Conservation (phyloP, 2,888 invertebrate species). For the Drosophila anceps region DNA sequence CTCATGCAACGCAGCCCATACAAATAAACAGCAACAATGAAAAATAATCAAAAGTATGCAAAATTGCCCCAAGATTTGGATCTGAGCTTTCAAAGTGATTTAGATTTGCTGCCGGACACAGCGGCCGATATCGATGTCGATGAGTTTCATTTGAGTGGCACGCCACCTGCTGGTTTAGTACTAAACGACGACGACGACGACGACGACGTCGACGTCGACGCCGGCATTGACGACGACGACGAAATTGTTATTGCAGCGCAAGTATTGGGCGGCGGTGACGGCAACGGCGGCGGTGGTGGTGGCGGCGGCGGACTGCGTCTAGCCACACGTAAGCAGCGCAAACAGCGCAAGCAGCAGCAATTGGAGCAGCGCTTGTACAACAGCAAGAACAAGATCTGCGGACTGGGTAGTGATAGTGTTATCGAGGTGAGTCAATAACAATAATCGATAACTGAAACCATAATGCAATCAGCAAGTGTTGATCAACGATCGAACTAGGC, state of each 20-base stretch:
- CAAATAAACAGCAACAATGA: constrained; percentile 75
- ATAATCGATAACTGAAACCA: constrained; percentile 22
- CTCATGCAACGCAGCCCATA: constrained; percentile 52
- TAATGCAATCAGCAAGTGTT: neutral
- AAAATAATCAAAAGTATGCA: constrained; percentile 85
- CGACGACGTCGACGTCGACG: constrained; percentile 75
- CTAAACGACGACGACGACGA: constrained; percentile 54
- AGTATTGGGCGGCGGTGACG: constrained; percentile 51
- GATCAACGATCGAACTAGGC: constrained; percentile 1
- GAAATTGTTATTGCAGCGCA: constrained; percentile 78
- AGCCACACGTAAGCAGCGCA: constrained; percentile 57
- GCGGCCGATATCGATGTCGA: constrained; percentile 76
- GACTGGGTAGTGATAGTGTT: constrained; percentile 82
- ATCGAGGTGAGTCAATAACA: constrained; percentile 80
- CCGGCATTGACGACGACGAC: constrained; percentile 77
- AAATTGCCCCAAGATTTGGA: constrained; percentile 85
- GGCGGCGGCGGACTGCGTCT: constrained; percentile 63
- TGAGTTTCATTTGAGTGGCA: constrained; percentile 63
- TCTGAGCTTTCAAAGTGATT: constrained; percentile 84
- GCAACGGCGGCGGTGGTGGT: constrained; percentile 37
- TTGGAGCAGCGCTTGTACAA: constrained; percentile 83
- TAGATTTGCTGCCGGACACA: constrained; percentile 79
- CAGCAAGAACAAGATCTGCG: constrained; percentile 73
- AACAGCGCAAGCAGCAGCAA: constrained; percentile 59
- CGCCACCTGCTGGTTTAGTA: constrained; percentile 61